A percentile compares a stretch with the other conserved stretches of the same genome.
phyloP scores from a whole-genome alignment of 2,113 vertebrate genomes.

The Pimephales promelas region DNA sequence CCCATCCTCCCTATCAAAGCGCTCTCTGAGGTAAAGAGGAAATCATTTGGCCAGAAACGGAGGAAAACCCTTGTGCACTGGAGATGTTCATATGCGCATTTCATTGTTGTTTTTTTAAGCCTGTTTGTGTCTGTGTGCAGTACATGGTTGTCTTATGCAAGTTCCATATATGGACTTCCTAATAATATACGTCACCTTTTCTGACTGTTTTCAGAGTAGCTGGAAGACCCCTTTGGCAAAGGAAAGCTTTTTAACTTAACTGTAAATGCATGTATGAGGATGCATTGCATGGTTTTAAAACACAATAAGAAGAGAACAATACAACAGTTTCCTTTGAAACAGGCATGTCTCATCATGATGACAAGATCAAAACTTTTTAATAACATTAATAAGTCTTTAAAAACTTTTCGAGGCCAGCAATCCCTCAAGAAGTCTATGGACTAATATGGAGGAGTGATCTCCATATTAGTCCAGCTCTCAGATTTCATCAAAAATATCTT shows the following conservation, averaged over 20 bases:
- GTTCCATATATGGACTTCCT: not conserved
- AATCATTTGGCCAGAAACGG: not conserved
- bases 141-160: not conserved
- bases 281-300: not conserved
- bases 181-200: not conserved
- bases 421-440: too few species aligned
- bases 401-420: too few species aligned
- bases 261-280: not conserved
- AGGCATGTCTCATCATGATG: not conserved
- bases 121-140: not conserved
- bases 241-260: not conserved
- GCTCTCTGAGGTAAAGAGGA: not conserved
- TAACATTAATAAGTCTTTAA: too few species aligned
- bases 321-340: not conserved
- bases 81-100: not conserved
- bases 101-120: not conserved
- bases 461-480: too few species aligned
- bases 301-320: not conserved
- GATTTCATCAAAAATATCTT: too few species aligned
- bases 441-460: too few species aligned
- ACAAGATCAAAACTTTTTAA: too few species aligned
- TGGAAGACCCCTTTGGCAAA: not conserved
- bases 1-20: not conserved
- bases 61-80: not conserved
- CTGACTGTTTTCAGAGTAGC: not conserved